phyloP scores from a whole-genome alignment of 2,113 vertebrate genomes.

The Penelope pileata region DNA sequence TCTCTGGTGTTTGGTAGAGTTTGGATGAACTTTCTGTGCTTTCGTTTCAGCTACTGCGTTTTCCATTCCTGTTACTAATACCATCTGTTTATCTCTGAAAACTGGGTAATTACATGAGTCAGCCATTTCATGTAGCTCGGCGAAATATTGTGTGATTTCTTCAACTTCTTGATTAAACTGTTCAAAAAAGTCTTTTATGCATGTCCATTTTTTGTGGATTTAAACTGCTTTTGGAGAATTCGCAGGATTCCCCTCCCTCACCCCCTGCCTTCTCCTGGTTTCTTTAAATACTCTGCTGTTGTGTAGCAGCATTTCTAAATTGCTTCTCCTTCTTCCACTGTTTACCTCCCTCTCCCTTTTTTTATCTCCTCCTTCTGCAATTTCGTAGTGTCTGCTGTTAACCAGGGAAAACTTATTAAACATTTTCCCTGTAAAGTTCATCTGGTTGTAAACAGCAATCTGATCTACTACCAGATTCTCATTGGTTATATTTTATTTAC shows the following conservation, averaged over 20 bases:
- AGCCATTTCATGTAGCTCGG: background rate
- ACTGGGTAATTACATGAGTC: background rate
- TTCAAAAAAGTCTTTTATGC: background rate
- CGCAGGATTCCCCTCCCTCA: background rate
- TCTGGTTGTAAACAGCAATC: background rate
- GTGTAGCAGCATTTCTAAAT: background rate
- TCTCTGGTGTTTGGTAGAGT: background rate
- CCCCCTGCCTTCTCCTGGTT: background rate
- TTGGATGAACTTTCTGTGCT: background rate
- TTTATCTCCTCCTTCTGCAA: background rate
- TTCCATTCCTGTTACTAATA: background rate
- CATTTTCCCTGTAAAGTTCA: background rate
- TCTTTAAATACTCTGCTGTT: background rate
- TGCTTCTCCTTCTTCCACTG: background rate
- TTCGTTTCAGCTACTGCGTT: background rate
- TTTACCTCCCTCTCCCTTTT: background rate
- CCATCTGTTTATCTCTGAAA: background rate
- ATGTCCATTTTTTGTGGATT: background rate
- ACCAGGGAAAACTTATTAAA: background rate
- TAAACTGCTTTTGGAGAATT: background rate
- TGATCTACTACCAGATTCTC: background rate
- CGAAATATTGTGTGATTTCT: background rate
- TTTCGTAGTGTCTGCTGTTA: background rate
- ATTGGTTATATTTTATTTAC: constrained; percentile 10
- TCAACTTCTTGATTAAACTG: background rate